Conservation (phyloP, 1,140 invertebrate genomes). For the Pachypeltis micranthus region DNA sequence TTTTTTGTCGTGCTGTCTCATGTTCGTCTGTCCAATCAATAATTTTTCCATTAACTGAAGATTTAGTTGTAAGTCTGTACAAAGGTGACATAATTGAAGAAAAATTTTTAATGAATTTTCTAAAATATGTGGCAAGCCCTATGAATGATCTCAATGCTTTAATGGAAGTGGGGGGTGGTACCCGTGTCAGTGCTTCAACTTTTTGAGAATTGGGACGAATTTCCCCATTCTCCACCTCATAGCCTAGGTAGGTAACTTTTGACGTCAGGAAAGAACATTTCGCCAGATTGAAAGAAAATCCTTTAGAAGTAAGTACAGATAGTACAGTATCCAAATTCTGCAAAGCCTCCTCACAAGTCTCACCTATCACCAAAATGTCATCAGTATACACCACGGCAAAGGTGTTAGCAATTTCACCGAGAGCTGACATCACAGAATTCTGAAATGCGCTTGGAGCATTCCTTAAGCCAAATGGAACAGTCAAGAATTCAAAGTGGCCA, state of each 20-base stretch:
- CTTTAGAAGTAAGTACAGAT: not conserved
- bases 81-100: conserved; percentile 27
- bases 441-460: conserved; percentile 37
- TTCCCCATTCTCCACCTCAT: conserved; percentile 23
- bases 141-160: conserved; percentile 27
- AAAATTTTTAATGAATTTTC: conserved; percentile 30
- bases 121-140: conserved; percentile 30
- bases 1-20: not conserved
- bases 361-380: not conserved
- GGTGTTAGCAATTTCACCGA: not conserved
- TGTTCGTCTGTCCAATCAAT: conserved; percentile 3
- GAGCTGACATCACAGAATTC: conserved; percentile 29
- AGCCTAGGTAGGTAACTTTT: conserved; percentile 30
- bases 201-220: conserved; percentile 23
- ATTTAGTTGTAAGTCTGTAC: conserved; percentile 9
- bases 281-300: conserved; percentile 21
- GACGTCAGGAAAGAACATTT: conserved; percentile 31
- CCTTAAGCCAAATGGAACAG: conserved; percentile 37
- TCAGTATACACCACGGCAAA: not conserved
- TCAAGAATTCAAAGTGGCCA: conserved; percentile 32
- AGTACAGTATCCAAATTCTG: conserved; percentile 7
- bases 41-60: not conserved
- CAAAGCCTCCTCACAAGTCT: conserved; percentile 15
- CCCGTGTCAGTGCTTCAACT: conserved; percentile 20
- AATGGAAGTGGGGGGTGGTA: conserved; percentile 25